Base-by-base conservation (phyloP, 2,113 vertebrate genomes). In the Emydura subglobosa region DNA sequence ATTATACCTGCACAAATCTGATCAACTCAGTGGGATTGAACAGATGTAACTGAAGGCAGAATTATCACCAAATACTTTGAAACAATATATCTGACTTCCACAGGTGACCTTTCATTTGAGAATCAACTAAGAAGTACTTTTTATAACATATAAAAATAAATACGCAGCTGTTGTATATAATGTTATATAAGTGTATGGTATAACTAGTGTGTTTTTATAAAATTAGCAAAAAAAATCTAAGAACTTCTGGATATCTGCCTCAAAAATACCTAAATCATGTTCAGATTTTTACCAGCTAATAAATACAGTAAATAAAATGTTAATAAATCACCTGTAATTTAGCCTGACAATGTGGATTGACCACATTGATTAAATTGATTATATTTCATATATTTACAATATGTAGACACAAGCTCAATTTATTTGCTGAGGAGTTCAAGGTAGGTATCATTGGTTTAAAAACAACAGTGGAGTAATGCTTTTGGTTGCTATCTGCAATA, bases 401-500 rank as follows among this genome's bases (percentile, higher is more conserved):
- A 98, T 89, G 90, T 96, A 96, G 96, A 98, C 97, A 98, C 92
- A 98, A 98, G 96, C 93, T 97, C 97, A 97, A 98, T 98, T 98
- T 98, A 98, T 98, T 98, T 98, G 97, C 96, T 97, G 92, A 97
- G 93, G 97, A 98, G 97, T 97, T 98, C 97, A 97, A 97, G 92
- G 97, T 86, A 97, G 97, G 94, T 97, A 98, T 98, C 94, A 97
- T 49, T 59, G 24, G 93, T 96, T 95, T 91, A 24, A 65, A 89
- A 92, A 82, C 82, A 91, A 94, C 94, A 98, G 98, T 97, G 96
- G 97, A 98, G 97, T 95, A 97, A 97, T 97, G 98, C 98, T 98
- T 98, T 98, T 98, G 97, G 97, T 97, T 97, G 96, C 98, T 98
- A 98, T 98, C 98, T 98, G 97, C 98, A 98, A 98, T 98, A 98